Conservation (phyloP, 53 echinoderm and acorn worm species). For the Mesocentrotus franciscanus region DNA sequence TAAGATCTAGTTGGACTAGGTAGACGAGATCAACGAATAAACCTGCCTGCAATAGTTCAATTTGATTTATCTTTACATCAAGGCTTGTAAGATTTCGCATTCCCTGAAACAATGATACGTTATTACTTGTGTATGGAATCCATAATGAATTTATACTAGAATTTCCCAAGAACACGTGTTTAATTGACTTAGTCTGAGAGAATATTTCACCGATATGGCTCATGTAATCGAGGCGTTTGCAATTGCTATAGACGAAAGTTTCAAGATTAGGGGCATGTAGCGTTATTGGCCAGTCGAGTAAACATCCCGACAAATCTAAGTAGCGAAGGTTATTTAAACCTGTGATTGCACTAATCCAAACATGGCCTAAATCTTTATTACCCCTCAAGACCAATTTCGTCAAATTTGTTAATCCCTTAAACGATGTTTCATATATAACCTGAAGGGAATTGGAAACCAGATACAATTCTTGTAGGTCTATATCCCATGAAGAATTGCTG, state of each 20-base stretch:
- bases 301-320: not conserved
- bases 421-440: not conserved
- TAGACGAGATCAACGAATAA: not conserved
- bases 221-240: not conserved
- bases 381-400: constrained; percentile 7
- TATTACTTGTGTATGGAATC: not conserved
- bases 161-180: not conserved
- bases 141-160: not conserved
- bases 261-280: not conserved
- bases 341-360: not conserved
- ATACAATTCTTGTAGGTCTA: constrained; percentile 11
- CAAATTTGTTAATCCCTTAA: not conserved
- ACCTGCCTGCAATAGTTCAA: not conserved
- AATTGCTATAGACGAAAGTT: not conserved
- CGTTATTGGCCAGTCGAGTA: not conserved
- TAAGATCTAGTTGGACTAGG: not conserved
- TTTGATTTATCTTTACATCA: not conserved
- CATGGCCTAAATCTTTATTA: not conserved
- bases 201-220: not conserved
- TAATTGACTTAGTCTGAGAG: not conserved
- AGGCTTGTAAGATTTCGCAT: not conserved
- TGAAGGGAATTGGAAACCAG: not conserved
- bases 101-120: constrained; percentile 4
- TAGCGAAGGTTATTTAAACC: not conserved
- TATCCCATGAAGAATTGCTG: not conserved